A percentile compares a stretch with the other conserved stretches of the same genome.
These are phyloP conservation scores for Labrus mixtus DNA, from an alignment of 2,113 vertebrate species.

Conservation along the genomic window DNA sequence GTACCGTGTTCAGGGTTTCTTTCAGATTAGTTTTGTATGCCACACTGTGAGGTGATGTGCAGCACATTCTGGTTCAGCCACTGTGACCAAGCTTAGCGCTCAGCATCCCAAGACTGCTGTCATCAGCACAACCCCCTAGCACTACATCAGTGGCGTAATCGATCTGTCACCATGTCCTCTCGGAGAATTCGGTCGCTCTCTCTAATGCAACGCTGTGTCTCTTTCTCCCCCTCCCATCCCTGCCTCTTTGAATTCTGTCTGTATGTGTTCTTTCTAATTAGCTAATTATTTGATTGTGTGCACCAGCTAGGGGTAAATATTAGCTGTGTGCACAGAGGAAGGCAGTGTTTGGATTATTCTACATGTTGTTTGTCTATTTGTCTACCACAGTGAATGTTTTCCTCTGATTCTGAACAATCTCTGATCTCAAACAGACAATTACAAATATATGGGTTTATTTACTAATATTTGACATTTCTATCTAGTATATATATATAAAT, in stretches of 20 bases:
- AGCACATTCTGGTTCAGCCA: constrained; percentile 50
- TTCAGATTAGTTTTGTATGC: constrained; percentile 38
- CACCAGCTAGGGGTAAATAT: constrained; percentile 52
- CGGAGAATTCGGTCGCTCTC: constrained; percentile 28
- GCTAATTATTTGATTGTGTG: constrained; percentile 58
- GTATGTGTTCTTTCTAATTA: constrained; percentile 53
- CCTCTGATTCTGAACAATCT: not conserved
- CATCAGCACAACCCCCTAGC: constrained; percentile 70
- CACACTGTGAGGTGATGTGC: constrained; percentile 11
- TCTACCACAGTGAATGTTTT: constrained; percentile 6
- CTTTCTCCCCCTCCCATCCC: constrained; percentile 10
- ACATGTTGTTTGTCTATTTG: constrained; percentile 31
- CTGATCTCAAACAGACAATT: constrained; percentile 5
- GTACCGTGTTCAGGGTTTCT: not conserved
- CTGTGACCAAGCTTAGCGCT: constrained; percentile 50
- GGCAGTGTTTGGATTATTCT: constrained; percentile 17
- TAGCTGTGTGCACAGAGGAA: constrained; percentile 31
- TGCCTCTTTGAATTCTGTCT: constrained; percentile 5
- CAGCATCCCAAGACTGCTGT: constrained; percentile 64
- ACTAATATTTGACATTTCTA: too few species aligned
- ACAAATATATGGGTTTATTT: too few species aligned
- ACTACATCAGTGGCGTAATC: constrained; percentile 69
- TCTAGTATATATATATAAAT: too few species aligned
- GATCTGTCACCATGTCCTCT: constrained; percentile 64
- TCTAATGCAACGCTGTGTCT: constrained; percentile 13